Evolutionary conservation across 2,888 invertebrate species (phyloP).

Genomic region (Allacma fusca): DNA sequence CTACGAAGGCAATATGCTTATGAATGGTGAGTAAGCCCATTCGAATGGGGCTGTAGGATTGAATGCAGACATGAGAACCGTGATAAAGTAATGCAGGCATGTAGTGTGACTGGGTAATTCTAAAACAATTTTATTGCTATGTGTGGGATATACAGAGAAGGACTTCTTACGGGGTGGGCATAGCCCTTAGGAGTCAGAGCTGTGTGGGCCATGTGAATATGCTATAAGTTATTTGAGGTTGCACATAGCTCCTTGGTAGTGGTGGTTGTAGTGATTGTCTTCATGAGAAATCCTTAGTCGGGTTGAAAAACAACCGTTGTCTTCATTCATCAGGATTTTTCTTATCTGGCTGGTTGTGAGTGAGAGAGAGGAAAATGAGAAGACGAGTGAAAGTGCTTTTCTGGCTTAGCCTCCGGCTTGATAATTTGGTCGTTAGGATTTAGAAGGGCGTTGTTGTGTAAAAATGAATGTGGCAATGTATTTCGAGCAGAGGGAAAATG

Average conservation of each 20-base stretch:
- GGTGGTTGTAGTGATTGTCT: constrained; percentile 19
- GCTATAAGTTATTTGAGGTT: constrained; percentile 22
- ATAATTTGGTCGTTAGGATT: constrained; percentile 63
- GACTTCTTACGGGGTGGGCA: too few species aligned
- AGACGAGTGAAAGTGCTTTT: constrained; percentile 60
- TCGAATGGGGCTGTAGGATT: too few species aligned
- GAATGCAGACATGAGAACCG: too few species aligned
- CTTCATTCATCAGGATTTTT: constrained; percentile 63
- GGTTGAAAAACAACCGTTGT: constrained; percentile 63
- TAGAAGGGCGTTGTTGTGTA: constrained; percentile 62
- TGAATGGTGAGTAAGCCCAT: too few species aligned
- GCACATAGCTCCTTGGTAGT: neutral
- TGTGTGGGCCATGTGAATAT: constrained; percentile 13
- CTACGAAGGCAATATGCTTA: too few species aligned
- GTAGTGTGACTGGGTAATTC: neutral
- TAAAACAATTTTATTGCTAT: neutral
- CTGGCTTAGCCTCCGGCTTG: constrained; percentile 62
- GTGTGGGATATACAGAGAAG: neutral
- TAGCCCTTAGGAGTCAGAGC: neutral
- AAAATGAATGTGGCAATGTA: constrained; percentile 59
- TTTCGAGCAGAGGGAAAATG: constrained; percentile 32
- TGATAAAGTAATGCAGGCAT: neutral
- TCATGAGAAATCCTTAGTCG: constrained; percentile 40
- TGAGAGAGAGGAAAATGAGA: constrained; percentile 27
- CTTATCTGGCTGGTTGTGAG: constrained; percentile 61